Percentiles rank a stretch among this genome's conserved stretches.
Conservation (phyloP, 2,888 invertebrate species). For the Miltochrista miniata region DNA sequence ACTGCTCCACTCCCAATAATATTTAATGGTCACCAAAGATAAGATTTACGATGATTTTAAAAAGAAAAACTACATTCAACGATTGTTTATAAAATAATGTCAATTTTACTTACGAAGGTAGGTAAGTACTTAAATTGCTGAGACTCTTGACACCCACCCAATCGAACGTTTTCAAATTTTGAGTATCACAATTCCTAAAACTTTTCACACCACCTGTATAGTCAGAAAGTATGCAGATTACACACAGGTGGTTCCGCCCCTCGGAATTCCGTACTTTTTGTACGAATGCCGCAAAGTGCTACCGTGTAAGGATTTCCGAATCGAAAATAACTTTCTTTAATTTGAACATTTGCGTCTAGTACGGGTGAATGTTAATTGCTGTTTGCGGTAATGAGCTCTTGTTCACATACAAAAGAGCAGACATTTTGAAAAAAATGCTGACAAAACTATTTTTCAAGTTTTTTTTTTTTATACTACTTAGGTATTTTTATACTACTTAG, state of each 20-base stretch:
- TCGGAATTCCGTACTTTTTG: conserved; percentile 67
- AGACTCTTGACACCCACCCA: no score
- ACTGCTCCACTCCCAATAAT: no score
- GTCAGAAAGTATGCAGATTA: conserved; percentile 54
- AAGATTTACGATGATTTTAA: no score
- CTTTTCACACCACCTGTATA: conserved; percentile 22
- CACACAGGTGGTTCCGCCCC: conserved; percentile 78
- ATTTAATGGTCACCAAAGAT: no score
- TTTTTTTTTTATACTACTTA: no score
- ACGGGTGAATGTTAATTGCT: conserved; percentile 26
- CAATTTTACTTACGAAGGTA: no score
- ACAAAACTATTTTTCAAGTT: no score
- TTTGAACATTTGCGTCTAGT: conserved; percentile 26
- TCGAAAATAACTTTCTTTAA: conserved; percentile 38
- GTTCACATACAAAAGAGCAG: not conserved
- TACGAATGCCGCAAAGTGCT: conserved; percentile 37
- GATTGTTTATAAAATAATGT: no score
- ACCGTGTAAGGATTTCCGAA: conserved; percentile 31
- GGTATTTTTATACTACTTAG: no score
- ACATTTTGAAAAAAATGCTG: not conserved
- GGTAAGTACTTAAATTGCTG: no score
- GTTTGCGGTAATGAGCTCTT: conserved; percentile 11
- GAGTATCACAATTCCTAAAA: conserved; percentile 5
- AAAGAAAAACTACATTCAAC: no score
- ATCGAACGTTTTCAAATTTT: no score